Percentiles rank a stretch among this genome's conserved stretches.
Evolutionary conservation across 1,140 invertebrate species (phyloP).

Genomic region (Cydia amplana): DNA sequence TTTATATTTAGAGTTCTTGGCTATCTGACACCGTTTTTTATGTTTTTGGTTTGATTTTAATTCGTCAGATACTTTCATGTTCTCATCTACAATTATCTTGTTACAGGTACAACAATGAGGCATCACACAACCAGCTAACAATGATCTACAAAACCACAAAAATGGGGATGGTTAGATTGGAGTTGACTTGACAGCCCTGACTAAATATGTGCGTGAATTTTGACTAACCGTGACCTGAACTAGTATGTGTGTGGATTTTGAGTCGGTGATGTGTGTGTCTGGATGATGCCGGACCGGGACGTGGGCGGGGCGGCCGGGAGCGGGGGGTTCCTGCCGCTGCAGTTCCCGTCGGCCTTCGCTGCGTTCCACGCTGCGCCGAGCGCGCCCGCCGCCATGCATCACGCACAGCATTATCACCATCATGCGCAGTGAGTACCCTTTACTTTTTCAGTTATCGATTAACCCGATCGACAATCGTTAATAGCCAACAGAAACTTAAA

Average conservation of each 20-base stretch:
- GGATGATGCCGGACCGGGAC: conserved; percentile 79
- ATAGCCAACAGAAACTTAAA: too few relatives aligned
- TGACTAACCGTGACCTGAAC: conserved; percentile 43
- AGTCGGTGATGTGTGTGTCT: conserved; percentile 42
- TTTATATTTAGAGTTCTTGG: too few relatives aligned
- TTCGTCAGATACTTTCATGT: conserved; percentile 34
- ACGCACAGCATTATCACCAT: conserved; percentile 73
- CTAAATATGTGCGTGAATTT: conserved; percentile 26
- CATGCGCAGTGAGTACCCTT: conserved; percentile 70
- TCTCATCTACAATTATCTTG: conserved; percentile 55
- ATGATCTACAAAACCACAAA: conserved; percentile 49
- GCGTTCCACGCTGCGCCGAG: conserved; percentile 79
- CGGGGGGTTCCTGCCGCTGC: conserved; percentile 78
- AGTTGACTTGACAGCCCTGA: conserved; percentile 64
- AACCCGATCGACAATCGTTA: too few relatives aligned
- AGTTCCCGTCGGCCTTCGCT: conserved; percentile 83
- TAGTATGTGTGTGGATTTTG: conserved; percentile 43
- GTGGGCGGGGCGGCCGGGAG: conserved; percentile 69
- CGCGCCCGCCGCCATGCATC: conserved; percentile 68
- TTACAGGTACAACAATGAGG: conserved; percentile 61
- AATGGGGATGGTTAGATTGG: conserved; percentile 58
- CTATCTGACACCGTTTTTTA: too few relatives aligned
- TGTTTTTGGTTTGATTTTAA: too few relatives aligned
- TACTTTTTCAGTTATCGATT: not conserved
- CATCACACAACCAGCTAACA: conserved; percentile 41